Conservation (phyloP, 2,797 vertebrate species). For the Cynodonichthys magdalenae region DNA sequence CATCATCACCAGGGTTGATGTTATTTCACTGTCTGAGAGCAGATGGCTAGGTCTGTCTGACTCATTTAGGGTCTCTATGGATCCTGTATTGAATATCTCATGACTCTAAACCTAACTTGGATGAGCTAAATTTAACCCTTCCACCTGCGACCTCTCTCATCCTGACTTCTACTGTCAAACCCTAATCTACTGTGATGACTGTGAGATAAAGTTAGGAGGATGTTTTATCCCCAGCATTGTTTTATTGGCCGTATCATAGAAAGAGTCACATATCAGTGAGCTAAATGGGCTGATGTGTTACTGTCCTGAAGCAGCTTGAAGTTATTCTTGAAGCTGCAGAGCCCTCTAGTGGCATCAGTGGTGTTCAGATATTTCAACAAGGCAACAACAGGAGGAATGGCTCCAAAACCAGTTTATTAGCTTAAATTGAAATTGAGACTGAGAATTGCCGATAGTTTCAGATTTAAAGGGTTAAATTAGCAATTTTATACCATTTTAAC, state of each 20-base stretch:
- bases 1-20: constrained; percentile 73
- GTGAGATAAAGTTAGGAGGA: constrained; percentile 37
- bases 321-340: constrained; percentile 50
- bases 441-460: no score
- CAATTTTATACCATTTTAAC: no score
- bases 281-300: constrained; percentile 12
- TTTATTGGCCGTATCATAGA: constrained; percentile 34
- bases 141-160: constrained; percentile 46
- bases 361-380: background rate
- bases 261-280: constrained; percentile 44
- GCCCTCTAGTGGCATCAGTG: constrained; percentile 74
- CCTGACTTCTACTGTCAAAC: constrained; percentile 32
- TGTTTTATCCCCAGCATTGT: constrained; percentile 32
- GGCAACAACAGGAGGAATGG: background rate
- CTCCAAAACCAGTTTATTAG: background rate
- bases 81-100: constrained; percentile 50
- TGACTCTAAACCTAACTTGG: constrained; percentile 64
- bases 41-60: constrained; percentile 73
- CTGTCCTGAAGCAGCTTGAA: constrained; percentile 11
- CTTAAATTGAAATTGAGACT: background rate
- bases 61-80: constrained; percentile 64
- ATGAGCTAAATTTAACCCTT: constrained; percentile 52
- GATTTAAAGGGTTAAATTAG: no score
- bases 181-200: constrained; percentile 31
- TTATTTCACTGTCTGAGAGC: constrained; percentile 66